These are phyloP conservation scores for Callopanchax toddi DNA, from an alignment of 2,113 vertebrate species.

Conservation along the genomic window DNA sequence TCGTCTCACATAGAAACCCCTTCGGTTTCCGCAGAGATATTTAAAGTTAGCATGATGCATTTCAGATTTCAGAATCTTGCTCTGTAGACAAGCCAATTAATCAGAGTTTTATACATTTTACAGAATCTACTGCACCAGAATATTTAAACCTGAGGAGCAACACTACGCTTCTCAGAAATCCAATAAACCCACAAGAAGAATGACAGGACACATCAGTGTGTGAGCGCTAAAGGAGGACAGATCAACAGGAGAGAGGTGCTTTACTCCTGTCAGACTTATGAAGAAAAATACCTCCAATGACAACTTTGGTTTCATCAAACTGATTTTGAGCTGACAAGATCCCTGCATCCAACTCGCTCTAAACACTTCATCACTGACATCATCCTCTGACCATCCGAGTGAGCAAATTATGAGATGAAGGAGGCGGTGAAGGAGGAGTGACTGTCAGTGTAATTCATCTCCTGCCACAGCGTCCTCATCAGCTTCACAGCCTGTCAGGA, in stretches of 20 bases:
- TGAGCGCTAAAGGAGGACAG: constrained; percentile 36
- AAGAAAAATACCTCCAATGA: constrained; percentile 60
- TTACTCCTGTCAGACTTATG: constrained; percentile 54
- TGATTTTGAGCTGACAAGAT: constrained; percentile 57
- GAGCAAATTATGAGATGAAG: constrained; percentile 28
- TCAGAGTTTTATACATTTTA: too few species aligned
- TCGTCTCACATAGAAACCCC: too few species aligned
- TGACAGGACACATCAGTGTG: constrained; percentile 33
- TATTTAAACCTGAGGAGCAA: background rate
- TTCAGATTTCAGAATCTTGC: too few species aligned
- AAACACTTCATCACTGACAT: constrained; percentile 60
- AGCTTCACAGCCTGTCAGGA: constrained; percentile 32
- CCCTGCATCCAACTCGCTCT: constrained; percentile 34
- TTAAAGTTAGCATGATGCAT: too few species aligned
- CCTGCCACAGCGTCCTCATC: constrained; percentile 16
- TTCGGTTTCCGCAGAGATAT: too few species aligned
- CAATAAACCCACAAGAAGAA: constrained; percentile 45
- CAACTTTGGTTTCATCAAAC: constrained; percentile 53
- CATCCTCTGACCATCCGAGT: constrained; percentile 30
- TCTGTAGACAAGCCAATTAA: too few species aligned
- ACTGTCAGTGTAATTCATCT: constrained; percentile 52
- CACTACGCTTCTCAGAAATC: constrained; percentile 23
- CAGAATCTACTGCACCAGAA: background rate
- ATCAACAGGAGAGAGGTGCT: constrained; percentile 36
- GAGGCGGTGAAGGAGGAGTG: constrained; percentile 26